Base-by-base conservation (phyloP, 2,797 vertebrate genomes). In the Philypnodon macrostomus region DNA sequence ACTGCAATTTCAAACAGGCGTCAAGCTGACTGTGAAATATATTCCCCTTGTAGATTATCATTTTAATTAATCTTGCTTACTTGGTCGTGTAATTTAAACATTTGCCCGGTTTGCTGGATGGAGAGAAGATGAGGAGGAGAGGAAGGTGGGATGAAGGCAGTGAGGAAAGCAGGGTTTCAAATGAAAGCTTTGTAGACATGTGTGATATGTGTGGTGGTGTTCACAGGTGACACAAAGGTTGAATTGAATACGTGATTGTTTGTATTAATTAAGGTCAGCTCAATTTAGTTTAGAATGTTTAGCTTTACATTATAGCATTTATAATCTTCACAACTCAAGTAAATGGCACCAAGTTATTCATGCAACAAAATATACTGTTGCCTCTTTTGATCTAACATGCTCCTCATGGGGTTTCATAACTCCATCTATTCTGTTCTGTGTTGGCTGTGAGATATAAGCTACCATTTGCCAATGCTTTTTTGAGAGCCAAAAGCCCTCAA, bases 51-150 rank as follows among this genome's bases (percentile, higher is more conserved):
- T 77, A 84, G 79, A 91, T 90, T 88, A 89, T 88, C 86, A 87
- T 89, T 88, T 88, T 88, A 90, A 91, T 90, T 88, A 89, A 89
- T 90, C 86, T 89, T 90, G 88, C 86, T 89, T 90, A 89, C 84
- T 89, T 89, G 87, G 78, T 88, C 81, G 82, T 90, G 87, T 88
- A 89, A 90, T 90, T 90, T 89, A 90, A 91, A 89, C 88, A 89
- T 89, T 86, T 82, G 77, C 84, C 72, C 62, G 78, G 63, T 73
- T 78, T 73, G 71, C 63, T 65, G 73, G 69, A 63, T 71, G 68
- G 67, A 68, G 54, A 50, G 58, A 66, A 39, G 63, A 52, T 42
- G 47, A 42, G 67, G 26, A 14, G n/a, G 21, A 33, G 59, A 67
- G 52, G 50, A 32, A 19, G 71, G 63, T 58, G 52, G 69, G 60